Evolutionary conservation across 2,113 vertebrate genomes (phyloP), one percentile per base, ranked within the genome.

Genomic region (Enhydra lutris): DNA sequence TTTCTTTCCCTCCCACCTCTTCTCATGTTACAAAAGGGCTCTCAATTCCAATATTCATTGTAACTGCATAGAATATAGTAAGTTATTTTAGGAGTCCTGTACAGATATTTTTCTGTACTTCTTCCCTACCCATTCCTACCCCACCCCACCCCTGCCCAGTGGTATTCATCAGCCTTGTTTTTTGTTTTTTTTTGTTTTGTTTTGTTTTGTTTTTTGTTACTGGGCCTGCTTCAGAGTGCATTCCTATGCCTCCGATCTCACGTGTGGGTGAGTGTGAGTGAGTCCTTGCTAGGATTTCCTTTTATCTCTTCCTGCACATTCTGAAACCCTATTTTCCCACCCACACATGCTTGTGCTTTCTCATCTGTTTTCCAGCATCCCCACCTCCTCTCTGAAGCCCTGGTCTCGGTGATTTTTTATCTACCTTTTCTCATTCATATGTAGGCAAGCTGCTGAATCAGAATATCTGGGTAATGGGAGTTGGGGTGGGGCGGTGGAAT

Each of bases 271-370:
- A 84, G 55, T 74, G 76, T 79, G 81, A 80, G 5, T 85, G 71
- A 45, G 61, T 98, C 92, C 89, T 97, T 95, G 95, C 83, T 82
- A 96, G 87, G 55, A 98, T 94, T 97, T 96, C 94, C 74, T 96
- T 97, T 97, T 83, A 92, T 98, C 45, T 96, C 95, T 95, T 89
- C 80, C 95, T 63, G 91, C 89, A 91, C 76, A 82, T 98, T 98
- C 87, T 97, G 92, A 69, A 94, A 79, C 20, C 57, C 34, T 67
- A 42, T 92, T 96, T 97, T 93, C 89, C 65, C 82, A 88, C 91
- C 96, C 96, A 97, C 96, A 87, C 74, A 63, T 39, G 61, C 76
- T 96, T 93, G 95, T 47, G 34, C 20, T 84, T 98, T 65, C 83
- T 87, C 52, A 15, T 91, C 65, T 92, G 65, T 95, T 88, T 94